phyloP scores from a whole-genome alignment of 2,888 invertebrate species.

The Tholera decimalis region DNA sequence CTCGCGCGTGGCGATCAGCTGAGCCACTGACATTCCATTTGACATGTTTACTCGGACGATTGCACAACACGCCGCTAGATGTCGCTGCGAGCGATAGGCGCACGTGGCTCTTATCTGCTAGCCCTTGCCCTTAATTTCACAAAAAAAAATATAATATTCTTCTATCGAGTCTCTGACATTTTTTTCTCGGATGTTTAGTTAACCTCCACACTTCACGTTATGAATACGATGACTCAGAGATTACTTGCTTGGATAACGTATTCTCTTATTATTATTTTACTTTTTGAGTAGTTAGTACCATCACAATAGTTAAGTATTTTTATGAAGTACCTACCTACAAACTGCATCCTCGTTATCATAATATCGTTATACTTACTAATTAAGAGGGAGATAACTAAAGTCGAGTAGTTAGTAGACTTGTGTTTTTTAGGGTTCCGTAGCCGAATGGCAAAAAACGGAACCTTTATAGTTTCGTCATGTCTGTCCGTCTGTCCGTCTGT shows the following conservation, averaged over 20 bases:
- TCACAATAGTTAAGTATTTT: too few relatives aligned
- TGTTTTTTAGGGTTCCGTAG: too few relatives aligned
- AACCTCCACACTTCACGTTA: neutral
- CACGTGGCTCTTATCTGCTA: slow-evolving; percentile 64
- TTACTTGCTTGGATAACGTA: neutral
- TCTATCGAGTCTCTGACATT: neutral
- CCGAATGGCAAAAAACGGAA: too few relatives aligned
- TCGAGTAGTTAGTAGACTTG: slow-evolving; percentile 30
- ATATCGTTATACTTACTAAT: slow-evolving; percentile 17
- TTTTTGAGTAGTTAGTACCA: too few relatives aligned
- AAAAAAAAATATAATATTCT: slow-evolving; percentile 15
- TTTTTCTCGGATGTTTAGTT: slow-evolving; percentile 4
- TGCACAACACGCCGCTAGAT: slow-evolving; percentile 81
- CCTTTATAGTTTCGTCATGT: too few relatives aligned
- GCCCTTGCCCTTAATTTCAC: slow-evolving; percentile 65
- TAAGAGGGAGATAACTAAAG: slow-evolving; percentile 19
- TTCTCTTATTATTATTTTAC: neutral
- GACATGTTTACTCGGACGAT: slow-evolving; percentile 87
- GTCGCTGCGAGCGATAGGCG: slow-evolving; percentile 74
- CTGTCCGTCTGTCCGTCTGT: too few relatives aligned
- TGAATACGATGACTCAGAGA: neutral
- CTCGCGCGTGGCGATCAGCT: slow-evolving; percentile 88
- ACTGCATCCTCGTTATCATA: slow-evolving; percentile 1
- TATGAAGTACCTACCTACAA: too few relatives aligned
- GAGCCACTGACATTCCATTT: slow-evolving; percentile 86